Evolutionary conservation across 2,797 vertebrate species (phyloP).

Genomic region (Martes flavigula): DNA sequence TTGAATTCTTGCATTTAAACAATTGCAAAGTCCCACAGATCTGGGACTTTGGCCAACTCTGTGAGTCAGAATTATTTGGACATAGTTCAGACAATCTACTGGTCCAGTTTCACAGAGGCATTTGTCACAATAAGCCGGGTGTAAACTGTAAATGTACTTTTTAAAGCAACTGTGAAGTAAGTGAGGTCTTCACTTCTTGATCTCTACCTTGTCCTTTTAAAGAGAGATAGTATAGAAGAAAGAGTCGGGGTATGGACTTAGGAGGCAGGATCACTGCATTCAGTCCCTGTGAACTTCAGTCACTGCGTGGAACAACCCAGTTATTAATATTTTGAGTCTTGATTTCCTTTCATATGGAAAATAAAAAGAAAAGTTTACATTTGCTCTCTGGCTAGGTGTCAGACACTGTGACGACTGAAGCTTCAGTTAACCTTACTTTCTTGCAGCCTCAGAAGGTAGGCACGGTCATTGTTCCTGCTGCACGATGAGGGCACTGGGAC

Average conservation of each 20-base stretch:
- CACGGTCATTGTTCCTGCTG: background rate
- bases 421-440: background rate
- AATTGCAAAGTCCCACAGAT: background rate
- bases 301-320: background rate
- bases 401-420: background rate
- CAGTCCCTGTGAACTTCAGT: background rate
- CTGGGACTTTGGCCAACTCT: background rate
- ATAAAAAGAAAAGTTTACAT: background rate
- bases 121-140: background rate
- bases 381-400: background rate
- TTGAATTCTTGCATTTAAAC: background rate
- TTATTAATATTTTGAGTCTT: slow-evolving; percentile 6
- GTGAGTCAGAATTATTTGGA: background rate
- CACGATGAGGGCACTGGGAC: background rate
- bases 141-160: background rate
- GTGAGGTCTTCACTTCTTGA: background rate
- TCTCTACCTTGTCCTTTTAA: background rate
- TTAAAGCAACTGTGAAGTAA: background rate
- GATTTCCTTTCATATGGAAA: background rate
- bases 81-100: background rate
- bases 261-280: background rate
- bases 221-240: background rate
- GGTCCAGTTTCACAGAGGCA: background rate
- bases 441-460: background rate
- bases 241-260: background rate